These are phyloP conservation scores for Peromyscus eremicus DNA, from an alignment of 2,797 vertebrate genomes.

Conservation along the genomic window DNA sequence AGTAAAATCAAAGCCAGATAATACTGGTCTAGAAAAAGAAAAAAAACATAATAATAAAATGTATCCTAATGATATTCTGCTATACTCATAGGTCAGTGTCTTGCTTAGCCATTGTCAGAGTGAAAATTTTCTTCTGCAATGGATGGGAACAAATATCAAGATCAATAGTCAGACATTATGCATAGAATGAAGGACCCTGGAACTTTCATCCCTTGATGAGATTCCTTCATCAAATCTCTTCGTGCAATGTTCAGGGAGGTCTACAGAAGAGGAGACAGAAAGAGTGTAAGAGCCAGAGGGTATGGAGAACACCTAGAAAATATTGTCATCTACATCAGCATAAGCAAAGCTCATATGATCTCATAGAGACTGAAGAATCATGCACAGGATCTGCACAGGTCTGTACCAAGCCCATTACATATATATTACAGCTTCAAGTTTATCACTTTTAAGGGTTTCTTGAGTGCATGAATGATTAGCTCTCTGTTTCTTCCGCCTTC, in stretches of 20 bases:
- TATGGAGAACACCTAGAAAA: not conserved
- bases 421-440: not conserved
- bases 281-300: not conserved
- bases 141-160: too few species aligned
- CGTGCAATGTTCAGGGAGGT: not conserved
- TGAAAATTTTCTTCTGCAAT: too few species aligned
- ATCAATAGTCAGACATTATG: too few species aligned
- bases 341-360: not conserved
- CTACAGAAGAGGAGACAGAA: not conserved
- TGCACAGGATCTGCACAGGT: too few species aligned
- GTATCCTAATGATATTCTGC: not conserved
- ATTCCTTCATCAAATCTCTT: not conserved
- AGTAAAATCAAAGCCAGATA: not conserved
- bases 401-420: too few species aligned
- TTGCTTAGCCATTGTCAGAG: not conserved
- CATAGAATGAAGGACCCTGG: too few species aligned
- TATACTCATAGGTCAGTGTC: not conserved
- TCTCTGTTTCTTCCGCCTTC: not conserved
- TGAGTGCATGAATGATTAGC: not conserved
- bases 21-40: not conserved
- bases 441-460: not conserved
- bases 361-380: not conserved
- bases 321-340: too few species aligned
- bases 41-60: not conserved
- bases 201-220: too few species aligned